A percentile compares a stretch with the other conserved stretches of the same genome.
Conservation (phyloP, 2,888 invertebrate species). For the Cephonodes hylas region DNA sequence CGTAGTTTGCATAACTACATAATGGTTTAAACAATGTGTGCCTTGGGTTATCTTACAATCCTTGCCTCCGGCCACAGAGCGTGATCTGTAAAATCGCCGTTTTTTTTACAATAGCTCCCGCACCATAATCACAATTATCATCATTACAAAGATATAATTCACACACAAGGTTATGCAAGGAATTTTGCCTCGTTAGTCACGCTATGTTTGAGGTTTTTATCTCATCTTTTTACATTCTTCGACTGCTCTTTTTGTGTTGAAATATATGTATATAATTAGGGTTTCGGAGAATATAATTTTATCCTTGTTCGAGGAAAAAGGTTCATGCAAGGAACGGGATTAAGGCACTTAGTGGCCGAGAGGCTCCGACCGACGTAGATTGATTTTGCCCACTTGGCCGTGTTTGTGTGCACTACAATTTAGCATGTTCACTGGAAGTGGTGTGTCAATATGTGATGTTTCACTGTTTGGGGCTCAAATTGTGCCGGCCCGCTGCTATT, state of each 20-base stretch:
- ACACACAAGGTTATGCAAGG: background rate
- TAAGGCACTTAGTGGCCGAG: slow-evolving; percentile 60
- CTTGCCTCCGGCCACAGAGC: background rate
- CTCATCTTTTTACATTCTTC: background rate
- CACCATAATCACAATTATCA: slow-evolving; percentile 2
- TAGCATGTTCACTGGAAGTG: slow-evolving; percentile 13
- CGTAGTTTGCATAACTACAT: background rate
- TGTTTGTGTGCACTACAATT: slow-evolving; percentile 22
- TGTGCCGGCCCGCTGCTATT: background rate
- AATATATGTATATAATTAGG: slow-evolving; percentile 1
- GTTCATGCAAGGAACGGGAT: slow-evolving; percentile 48
- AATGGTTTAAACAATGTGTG: background rate
- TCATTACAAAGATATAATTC: background rate
- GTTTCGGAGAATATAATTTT: slow-evolving; percentile 40
- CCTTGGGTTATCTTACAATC: background rate
- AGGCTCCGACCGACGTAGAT: slow-evolving; percentile 53
- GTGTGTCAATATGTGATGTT: slow-evolving; percentile 13
- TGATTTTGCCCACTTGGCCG: slow-evolving; percentile 52
- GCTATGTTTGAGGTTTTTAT: background rate
- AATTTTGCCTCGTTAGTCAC: slow-evolving; percentile 4
- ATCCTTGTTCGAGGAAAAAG: slow-evolving; percentile 42
- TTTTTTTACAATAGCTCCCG: background rate
- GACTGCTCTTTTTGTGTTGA: background rate
- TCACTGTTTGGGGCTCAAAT: slow-evolving; percentile 6
- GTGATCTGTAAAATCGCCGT: background rate